These are phyloP conservation scores for Thalassarche chlororhynchos DNA, from an alignment of 2,113 vertebrate genomes.

Conservation along the genomic window DNA sequence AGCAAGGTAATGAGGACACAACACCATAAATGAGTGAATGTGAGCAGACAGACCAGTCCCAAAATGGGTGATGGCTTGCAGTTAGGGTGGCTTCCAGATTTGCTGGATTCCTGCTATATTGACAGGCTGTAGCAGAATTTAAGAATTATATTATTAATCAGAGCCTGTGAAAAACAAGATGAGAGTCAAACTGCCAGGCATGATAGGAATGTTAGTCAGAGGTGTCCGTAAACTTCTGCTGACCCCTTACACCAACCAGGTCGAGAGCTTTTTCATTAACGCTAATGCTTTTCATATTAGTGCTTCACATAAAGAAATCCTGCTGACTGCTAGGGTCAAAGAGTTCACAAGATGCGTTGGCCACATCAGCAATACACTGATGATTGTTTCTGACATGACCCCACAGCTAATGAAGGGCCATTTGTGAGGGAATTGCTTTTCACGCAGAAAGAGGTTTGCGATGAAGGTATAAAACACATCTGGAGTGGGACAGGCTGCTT, in stretches of 20 bases:
- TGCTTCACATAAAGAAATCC: conserved; percentile 46
- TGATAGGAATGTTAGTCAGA: conserved; percentile 49
- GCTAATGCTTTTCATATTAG: conserved; percentile 59
- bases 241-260: conserved; percentile 24
- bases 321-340: conserved; percentile 46
- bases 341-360: not conserved
- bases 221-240: conserved; percentile 64
- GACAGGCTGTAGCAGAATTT: not conserved
- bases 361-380: conserved; percentile 16
- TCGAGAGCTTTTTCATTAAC: conserved; percentile 56
- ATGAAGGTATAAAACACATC: not conserved
- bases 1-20: not conserved
- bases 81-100: not conserved
- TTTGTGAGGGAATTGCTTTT: conserved; percentile 36
- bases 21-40: not conserved
- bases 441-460: not conserved
- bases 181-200: conserved; percentile 15
- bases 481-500: not conserved
- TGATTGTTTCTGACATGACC: conserved; percentile 44
- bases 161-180: conserved; percentile 6
- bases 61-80: not conserved
- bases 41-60: not conserved
- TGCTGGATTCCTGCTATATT: not conserved
- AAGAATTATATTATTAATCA: not conserved
- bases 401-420: conserved; percentile 32